Evolutionary conservation across 2,797 vertebrate genomes (phyloP).

Genomic region (Pelodytes ibericus): DNA sequence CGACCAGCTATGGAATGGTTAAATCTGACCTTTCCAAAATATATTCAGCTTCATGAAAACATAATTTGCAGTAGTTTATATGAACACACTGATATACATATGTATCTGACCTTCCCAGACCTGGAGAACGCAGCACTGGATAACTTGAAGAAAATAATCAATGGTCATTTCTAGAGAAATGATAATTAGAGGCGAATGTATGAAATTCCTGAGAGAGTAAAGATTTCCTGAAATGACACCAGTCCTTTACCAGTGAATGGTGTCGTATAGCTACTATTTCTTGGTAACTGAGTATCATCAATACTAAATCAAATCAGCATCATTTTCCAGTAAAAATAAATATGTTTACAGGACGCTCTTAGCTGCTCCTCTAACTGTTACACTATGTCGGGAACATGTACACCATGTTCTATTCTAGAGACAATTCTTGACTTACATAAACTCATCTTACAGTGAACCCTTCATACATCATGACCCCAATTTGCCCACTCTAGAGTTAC

Average conservation of each 20-base stretch:
- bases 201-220: not conserved
- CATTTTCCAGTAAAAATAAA: too few relatives aligned
- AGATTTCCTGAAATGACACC: not conserved
- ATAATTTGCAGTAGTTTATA: not conserved
- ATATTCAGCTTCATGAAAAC: not conserved
- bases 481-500: too few relatives aligned
- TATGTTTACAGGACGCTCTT: too few relatives aligned
- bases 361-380: too few relatives aligned
- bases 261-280: not conserved
- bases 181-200: not conserved
- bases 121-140: not conserved
- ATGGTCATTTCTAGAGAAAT: not conserved
- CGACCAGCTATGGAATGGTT: not conserved
- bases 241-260: not conserved
- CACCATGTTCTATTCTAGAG: not conserved
- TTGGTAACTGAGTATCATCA: not conserved
- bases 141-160: not conserved
- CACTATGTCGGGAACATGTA: not conserved
- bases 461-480: too few relatives aligned
- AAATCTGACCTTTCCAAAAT: not conserved
- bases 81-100: not conserved
- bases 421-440: too few relatives aligned
- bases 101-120: not conserved
- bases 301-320: not conserved
- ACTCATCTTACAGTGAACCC: too few relatives aligned